Evolutionary conservation across 2,797 vertebrate genomes (phyloP), one percentile per base, ranked within the genome.

Genomic region (Pyrocephalus nanus): DNA sequence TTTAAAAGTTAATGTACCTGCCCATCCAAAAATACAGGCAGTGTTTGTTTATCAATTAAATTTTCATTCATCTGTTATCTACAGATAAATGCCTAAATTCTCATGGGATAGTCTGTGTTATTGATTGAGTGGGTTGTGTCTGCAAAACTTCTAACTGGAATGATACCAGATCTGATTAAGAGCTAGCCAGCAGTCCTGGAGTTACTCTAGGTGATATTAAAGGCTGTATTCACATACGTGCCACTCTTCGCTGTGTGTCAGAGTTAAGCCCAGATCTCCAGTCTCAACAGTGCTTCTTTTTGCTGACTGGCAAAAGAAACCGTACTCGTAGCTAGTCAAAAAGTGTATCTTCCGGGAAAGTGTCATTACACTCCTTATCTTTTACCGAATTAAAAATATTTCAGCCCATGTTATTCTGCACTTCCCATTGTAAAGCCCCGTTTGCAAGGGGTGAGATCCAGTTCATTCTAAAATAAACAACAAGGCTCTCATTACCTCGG

Each of bases 91-190:
- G 10, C 5, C 36, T 30, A 36, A 72, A 61, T 22, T 9, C 42
- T 86, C 19, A 65, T 13, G 23, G 12, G 8, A 42, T 6, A 51
- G 2, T 36, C 62, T 73, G 7, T 6, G 3, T 30, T 65, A 47
- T 1, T 34, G 74, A 54, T 10, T 66, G 11, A 0, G 0, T 47
- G 42, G 32, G 5, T n/a, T 84, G 26, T 83, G 34, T 15, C 38
- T 81, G 43, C 5, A 78, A 72, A 86, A 13, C 21, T 72, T 48
- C 55, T 51, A 58, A 43, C 12, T 47, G 32, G 43, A 93, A 72
- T 38, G 45, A 58, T 3, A 7, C 11, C 58, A 78, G 47, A 77
- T 42, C 10, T 74, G 57, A 38, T 62, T 40, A 70, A 1, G 11
- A 86, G 21, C 15, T 65, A 55, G 34, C 7, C 34, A 85, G 43